Percentiles rank a stretch among this genome's conserved stretches.
These are phyloP conservation scores for Drosophila meridiana DNA, from an alignment of 2,888 invertebrate genomes.

Conservation along the genomic window DNA sequence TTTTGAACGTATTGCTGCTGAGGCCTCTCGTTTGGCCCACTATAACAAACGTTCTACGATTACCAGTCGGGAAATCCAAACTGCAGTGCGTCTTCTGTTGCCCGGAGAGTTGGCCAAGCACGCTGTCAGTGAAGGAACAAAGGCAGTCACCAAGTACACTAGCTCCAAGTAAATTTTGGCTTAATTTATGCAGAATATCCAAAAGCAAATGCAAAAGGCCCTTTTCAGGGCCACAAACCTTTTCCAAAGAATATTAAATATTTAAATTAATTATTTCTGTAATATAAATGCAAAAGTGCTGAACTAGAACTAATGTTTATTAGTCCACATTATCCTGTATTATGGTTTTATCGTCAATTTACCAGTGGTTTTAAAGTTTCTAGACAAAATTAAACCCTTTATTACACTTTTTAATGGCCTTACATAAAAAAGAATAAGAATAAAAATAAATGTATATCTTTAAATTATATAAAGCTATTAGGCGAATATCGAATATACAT, in stretches of 20 bases:
- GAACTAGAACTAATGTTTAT: no score
- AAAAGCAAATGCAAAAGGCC: conserved; percentile 28
- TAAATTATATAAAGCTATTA: no score
- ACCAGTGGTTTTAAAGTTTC: no score
- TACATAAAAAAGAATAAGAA: no score
- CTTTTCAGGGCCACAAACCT: conserved; percentile 52
- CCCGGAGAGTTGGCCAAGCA: conserved; percentile 62
- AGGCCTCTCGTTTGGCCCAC: conserved; percentile 88
- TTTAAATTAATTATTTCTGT: background rate
- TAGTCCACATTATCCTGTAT: no score
- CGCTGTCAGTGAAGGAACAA: conserved; percentile 21
- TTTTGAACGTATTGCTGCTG: conserved; percentile 89
- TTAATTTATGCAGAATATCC: background rate
- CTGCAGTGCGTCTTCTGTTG: conserved; percentile 56
- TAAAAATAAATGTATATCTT: no score
- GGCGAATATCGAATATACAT: no score
- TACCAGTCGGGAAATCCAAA: conserved; percentile 62
- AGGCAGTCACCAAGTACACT: conserved; percentile 71
- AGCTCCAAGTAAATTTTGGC: conserved; percentile 54
- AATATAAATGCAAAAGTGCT: background rate
- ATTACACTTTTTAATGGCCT: no score
- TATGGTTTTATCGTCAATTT: no score
- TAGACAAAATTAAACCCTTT: no score
- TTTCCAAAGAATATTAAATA: conserved; percentile 28
- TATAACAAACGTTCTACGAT: conserved; percentile 73